A percentile compares a stretch with the other conserved stretches of the same genome.
phyloP scores from a whole-genome alignment of 2,888 invertebrate species.

The Eutolmus rufibarbis region DNA sequence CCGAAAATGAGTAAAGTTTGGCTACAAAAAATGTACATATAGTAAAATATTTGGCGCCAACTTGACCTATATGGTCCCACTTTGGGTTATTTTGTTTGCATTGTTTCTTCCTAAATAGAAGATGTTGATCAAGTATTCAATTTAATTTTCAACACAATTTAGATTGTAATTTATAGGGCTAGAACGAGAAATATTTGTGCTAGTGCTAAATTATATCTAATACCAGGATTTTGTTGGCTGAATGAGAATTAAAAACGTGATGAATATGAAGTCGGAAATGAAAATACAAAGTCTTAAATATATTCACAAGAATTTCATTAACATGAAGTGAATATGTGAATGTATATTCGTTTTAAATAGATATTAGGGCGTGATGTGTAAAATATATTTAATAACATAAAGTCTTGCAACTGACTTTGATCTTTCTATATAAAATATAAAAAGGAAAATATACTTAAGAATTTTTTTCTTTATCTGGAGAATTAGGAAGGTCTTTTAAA shows the following conservation, averaged over 20 bases:
- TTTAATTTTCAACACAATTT: neutral
- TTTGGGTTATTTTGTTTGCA: constrained; percentile 19
- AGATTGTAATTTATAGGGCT: neutral
- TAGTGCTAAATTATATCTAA: neutral
- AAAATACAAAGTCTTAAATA: neutral
- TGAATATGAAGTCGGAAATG: neutral
- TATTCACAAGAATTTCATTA: neutral
- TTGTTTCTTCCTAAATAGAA: neutral
- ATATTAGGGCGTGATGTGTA: neutral
- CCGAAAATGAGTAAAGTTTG: neutral
- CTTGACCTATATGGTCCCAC: constrained; percentile 26
- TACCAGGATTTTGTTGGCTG: neutral
- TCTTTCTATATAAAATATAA: neutral
- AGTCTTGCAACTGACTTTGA: neutral
- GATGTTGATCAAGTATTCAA: neutral
- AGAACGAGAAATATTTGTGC: neutral
- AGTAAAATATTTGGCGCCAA: constrained; percentile 19
- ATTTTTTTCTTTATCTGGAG: neutral
- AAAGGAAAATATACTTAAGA: neutral
- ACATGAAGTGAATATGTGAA: neutral
- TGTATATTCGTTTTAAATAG: neutral
- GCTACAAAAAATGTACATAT: neutral
- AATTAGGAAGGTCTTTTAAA: neutral
- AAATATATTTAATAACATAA: neutral
- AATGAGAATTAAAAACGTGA: neutral